Evolutionary conservation across 2,113 vertebrate species (phyloP).

Genomic region (Laticauda colubrina): DNA sequence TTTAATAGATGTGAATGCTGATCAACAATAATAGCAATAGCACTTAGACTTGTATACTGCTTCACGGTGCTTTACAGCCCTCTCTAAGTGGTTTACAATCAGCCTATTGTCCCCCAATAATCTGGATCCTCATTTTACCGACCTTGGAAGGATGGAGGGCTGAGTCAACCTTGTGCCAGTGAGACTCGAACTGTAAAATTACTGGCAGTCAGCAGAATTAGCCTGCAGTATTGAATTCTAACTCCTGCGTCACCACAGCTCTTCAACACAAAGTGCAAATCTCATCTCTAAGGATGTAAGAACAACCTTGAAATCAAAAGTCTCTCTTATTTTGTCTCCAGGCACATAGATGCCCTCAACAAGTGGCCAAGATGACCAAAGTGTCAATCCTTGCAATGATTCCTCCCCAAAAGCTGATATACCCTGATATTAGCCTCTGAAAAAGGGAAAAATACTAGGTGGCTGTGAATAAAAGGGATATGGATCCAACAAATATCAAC

Average conservation of each 20-base stretch:
- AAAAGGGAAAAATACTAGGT: not conserved
- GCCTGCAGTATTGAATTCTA: no score
- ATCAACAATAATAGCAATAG: not conserved
- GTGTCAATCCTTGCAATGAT: not conserved
- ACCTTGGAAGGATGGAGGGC: no score
- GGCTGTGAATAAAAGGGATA: not conserved
- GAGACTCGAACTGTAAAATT: no score
- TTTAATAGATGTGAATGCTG: not conserved
- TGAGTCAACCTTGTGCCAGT: no score
- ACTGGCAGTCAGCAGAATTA: no score
- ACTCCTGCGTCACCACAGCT: no score
- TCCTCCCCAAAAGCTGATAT: not conserved
- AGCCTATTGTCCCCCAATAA: no score
- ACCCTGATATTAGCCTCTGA: not conserved
- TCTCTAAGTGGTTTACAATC: no score
- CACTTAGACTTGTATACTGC: no score
- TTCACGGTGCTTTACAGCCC: no score
- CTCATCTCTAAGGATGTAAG: not conserved
- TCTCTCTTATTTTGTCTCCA: not conserved
- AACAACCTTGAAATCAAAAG: not conserved
- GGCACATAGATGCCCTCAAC: not conserved
- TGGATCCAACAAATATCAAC: not conserved
- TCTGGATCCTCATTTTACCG: no score
- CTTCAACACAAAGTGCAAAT: not conserved
- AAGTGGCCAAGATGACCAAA: not conserved